Base-by-base conservation (phyloP, 1,140 invertebrate species). In the Trichonephila clavata region DNA sequence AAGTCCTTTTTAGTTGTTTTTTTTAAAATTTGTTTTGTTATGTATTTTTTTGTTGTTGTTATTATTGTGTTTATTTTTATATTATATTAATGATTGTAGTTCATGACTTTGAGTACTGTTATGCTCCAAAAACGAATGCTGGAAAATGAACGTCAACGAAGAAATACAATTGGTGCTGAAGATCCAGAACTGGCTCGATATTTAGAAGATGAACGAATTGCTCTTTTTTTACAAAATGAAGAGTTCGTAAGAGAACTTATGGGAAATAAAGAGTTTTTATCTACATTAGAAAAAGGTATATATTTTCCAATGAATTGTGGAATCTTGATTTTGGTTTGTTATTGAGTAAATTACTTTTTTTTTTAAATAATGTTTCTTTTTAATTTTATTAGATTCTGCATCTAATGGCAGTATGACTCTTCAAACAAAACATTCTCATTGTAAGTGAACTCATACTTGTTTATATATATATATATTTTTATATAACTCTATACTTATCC, bases 241-340 rank as follows among this genome's bases (percentile, higher is more conserved):
- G 98, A 99, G 96, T 99, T 99, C 95, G 97, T 99, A 97, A 97
- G 97, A 68, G 98, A 98, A 95, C 96, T 99, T 57, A 96, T 98
- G 93, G 97, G 97, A 96, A 98, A 99, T 95, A 97, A 98, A 95
- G 98, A 98, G 95, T 99, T 99, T 95, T 97, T 99, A 96, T 97
- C 97, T 63, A 98, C 98, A 6, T 96, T 99, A 80, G 98, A 98
- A 95, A 97, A 97, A 91, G 95, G 93, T 94, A 88, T 20, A 32
- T 32, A 39, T 24, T 24, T 14, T 32, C 7, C 50, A 50, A 1
- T 50, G 7, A 50, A 10, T 50, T 10, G 10, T 50, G 50, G 10
- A 50, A 50, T 50, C 2, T 50, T 6, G 7, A 50, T 50, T 50
- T 50, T 50, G 50, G 7, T 50, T 50, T 7, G 50, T 50, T 50